Evolutionary conservation across 2,888 invertebrate species (phyloP), one percentile per base, ranked within the genome.

Genomic region (Trissoscelio sp.): DNA sequence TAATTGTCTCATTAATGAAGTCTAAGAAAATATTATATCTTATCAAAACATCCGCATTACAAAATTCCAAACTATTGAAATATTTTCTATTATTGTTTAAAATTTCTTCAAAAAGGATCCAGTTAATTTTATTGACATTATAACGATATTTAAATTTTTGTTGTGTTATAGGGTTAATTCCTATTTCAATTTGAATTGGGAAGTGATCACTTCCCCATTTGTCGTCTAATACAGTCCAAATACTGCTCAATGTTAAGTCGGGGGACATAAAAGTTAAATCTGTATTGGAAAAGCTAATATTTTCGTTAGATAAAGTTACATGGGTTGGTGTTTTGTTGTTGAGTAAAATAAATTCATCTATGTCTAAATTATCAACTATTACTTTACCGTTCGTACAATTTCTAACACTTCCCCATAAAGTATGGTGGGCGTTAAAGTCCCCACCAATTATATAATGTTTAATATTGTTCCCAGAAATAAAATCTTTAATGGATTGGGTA

Each of bases 351-450:
- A 66, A 58, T 37, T 75, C 28, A 6, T 57, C 75, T 1, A 22
- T 1, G 31, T 75, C 48, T 3, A 42, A 1, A 42, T 42, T 42
- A 3, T 42, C 42, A 1, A 18, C 48, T 4, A 67, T 67, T 9
- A 55, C 44, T 9, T 14, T 3, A n/a, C 74, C 74, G 37, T 74
- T 74, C 1, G 24, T 0, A 37, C 74, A 74, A n/a, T 1, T 11
- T 39, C 18, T 66, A 1, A 1, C 6, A 28, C 46, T 48, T 18
- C 55, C 64, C 74, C 74, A 74, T 1, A 11, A 24, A 0, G 53
- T 34, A 16, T 74, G 74, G n/a, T 60, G 72, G n/a, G 72, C 72
- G 51, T 72, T 72, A 28, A 72, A 53, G 42, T 72, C 51, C 3
- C 60, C 60, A 4, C 72, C n/a, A 1, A 72, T 37, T 5, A 72